Evolutionary conservation across 2,797 vertebrate genomes (phyloP), one percentile per base, ranked within the genome.

Genomic region (Enteromius unitaeniatus): DNA sequence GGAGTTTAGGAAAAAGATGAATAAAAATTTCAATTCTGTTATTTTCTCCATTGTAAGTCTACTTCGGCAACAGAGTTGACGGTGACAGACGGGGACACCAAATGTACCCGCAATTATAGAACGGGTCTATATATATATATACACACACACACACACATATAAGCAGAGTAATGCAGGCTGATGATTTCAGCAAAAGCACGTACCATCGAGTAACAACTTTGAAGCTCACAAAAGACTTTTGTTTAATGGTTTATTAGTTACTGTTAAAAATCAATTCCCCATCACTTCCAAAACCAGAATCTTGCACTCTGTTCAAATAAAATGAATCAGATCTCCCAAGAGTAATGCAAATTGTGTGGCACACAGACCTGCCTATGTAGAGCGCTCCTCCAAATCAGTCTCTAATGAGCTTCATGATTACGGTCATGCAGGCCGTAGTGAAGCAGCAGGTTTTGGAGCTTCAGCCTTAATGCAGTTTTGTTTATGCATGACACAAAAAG

Each of bases 321-420:
- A 42, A 45, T 78, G 0, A 26, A 78, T 28, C 13, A 15, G 26
- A 37, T 60, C 6, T 45, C 14, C 75, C n/a, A 19, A 45, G 55
- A 26, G 55, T n/a, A 60, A 60, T 26, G 74, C 13, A 5, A 72
- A 49, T 70, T 72, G 23, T 47, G 42, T 49, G 42, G 11, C 21
- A 21, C n/a, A 60, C 9, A 62, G 37, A 28, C 40, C 19, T 78
- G 2, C 23, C 21, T 28, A 31, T 62, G 55, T 78, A 64, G 55
- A 60, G n/a, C 40, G 1, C 58, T 47, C 8, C 75, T 34, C 34
- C 34, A 78, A 78, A 64, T 47, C 4, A 10, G 17, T 47, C 23
- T 64, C 23, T 42, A 28, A 31, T 47, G 55, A 64, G 58, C 40
- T 78, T 78, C 23, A 62, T 34, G 72, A 74, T 53, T n/a, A 8